Percentiles rank a stretch among this genome's conserved stretches.
Conservation (phyloP, 2,888 invertebrate species). For the Plutella xylostella region DNA sequence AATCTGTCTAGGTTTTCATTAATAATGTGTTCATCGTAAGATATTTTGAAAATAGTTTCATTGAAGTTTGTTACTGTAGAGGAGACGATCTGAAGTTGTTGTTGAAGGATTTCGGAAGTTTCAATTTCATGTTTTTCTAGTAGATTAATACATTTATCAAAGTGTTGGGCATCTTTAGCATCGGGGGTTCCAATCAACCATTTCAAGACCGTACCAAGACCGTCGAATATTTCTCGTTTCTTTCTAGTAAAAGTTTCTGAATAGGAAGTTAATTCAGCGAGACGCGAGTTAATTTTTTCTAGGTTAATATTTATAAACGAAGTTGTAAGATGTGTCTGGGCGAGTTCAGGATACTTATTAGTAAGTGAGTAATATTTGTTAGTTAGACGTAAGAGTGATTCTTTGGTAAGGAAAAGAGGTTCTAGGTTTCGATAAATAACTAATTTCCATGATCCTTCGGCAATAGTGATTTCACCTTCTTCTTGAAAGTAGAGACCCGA, state of each 20-base stretch:
- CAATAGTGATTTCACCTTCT: no score
- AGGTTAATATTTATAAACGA: neutral
- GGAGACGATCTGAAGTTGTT: slow-evolving; percentile 24
- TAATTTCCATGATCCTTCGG: neutral
- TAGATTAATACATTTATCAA: slow-evolving; percentile 22
- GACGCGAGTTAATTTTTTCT: neutral
- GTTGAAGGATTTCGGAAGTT: slow-evolving; percentile 15
- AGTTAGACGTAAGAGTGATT: neutral
- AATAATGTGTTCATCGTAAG: slow-evolving; percentile 3
- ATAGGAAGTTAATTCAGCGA: neutral
- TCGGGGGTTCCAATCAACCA: slow-evolving; percentile 26
- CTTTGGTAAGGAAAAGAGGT: neutral
- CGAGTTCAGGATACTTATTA: no score
- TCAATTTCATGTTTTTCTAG: slow-evolving; percentile 21
- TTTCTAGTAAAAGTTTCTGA: neutral
- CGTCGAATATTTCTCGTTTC: slow-evolving; percentile 24
- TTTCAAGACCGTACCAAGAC: slow-evolving; percentile 22
- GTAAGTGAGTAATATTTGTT: neutral
- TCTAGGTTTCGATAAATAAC: neutral
- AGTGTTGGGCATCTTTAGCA: slow-evolving; percentile 22
- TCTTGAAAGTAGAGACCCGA: no score
- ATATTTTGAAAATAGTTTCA: slow-evolving; percentile 3
- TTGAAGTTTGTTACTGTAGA: slow-evolving; percentile 19
- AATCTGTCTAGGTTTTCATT: slow-evolving; percentile 7
- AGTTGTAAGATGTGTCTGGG: neutral